These are phyloP conservation scores for Etheostoma cragini DNA, from an alignment of 2,113 vertebrate species.

Conservation along the genomic window DNA sequence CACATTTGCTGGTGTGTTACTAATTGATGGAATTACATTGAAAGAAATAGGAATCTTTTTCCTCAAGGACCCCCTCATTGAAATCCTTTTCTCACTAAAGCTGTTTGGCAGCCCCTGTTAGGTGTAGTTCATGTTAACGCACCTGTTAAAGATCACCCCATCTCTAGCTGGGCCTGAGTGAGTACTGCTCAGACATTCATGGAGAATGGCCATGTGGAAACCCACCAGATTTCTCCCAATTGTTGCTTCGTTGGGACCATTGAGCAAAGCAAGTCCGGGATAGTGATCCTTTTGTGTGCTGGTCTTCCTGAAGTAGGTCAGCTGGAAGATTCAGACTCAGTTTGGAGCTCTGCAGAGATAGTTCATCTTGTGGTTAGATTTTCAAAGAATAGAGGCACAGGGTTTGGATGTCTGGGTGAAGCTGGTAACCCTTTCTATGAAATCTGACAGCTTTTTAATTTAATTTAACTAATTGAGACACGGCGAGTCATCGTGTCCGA, in stretches of 20 bases:
- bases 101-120: not conserved
- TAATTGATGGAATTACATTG: no score
- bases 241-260: not conserved
- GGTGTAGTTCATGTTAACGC: not conserved
- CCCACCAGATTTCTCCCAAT: not conserved
- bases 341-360: not conserved
- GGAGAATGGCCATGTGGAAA: not conserved
- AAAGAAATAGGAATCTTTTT: no score
- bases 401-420: not conserved
- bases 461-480: not conserved
- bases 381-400: not conserved
- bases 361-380: not conserved
- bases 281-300: not conserved
- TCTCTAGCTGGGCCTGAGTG: not conserved
- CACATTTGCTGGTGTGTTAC: not conserved
- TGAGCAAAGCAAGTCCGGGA: not conserved
- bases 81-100: not conserved
- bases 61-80: not conserved
- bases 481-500: no score
- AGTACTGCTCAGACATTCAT: not conserved
- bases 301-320: constrained; percentile 47
- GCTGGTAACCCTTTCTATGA: not conserved
- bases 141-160: not conserved
- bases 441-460: not conserved
- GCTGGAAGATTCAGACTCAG: constrained; percentile 26